Evolutionary conservation across 2,797 vertebrate species (phyloP), one percentile per base, ranked within the genome.

Genomic region (Enteromius paludinosus): DNA sequence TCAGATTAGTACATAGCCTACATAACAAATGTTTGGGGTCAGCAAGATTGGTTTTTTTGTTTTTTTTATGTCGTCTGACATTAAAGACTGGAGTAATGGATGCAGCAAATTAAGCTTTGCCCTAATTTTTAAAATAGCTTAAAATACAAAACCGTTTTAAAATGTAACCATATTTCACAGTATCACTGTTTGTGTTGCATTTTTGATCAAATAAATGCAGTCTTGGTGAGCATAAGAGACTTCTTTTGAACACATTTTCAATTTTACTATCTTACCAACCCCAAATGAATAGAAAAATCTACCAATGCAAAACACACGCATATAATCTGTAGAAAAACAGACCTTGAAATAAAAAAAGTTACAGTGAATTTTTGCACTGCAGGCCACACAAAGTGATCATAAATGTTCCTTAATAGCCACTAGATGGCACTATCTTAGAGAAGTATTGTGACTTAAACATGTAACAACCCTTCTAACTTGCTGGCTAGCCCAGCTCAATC

Each of bases 381-480:
- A 71, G 25, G 25, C 17, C 25, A 71, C 0, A 64, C 33, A 72
- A 62, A 41, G 6, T 20, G 10, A 71, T 35, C 18, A 71, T 28
- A 33, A 52, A 45, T n/a, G 15, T 45, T 79, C 10, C 23, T 6
- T 41, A 38, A 12, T 33, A 35, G 25, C 62, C 86, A 83, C 81
- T 77, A 84, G 84, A 76, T 85, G 86, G 83, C 43, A 74, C 61
- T 83, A 54, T 62, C 18, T 71, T 69, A 79, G 54, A 83, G 41
- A 54, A 28, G 12, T 45, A 70, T 35, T 41, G 41, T 54, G 61
- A 81, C 8, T 52, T 45, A n/a, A 35, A 38, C 20, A 64, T 61
- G 14, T 9, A 72, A 73, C 9, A 81, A 7, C 18, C 35, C 35
- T 30, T 45, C 17, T 62, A 17, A 68, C 66, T 25, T 18, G 43